phyloP scores from a whole-genome alignment of 30 jellyfish, hydroid and myxozoan genomes.

The Catostylus mosaicus region DNA sequence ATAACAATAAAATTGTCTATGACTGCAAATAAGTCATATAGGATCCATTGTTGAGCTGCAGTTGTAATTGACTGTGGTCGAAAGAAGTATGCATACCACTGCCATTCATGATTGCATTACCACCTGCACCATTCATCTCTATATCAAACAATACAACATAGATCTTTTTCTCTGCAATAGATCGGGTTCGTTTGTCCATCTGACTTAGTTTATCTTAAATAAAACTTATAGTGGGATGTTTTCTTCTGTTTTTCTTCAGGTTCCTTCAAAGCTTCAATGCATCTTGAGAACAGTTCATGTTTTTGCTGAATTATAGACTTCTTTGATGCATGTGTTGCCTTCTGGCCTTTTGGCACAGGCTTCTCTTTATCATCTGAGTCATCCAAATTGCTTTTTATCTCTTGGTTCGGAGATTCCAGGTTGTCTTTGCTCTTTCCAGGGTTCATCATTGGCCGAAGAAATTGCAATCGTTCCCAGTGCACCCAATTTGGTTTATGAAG shows the following conservation, averaged over 20 bases:
- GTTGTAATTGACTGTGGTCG: neutral
- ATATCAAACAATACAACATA: slow-evolving; percentile 28
- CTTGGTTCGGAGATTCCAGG: slow-evolving; percentile 13
- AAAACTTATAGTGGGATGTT: neutral
- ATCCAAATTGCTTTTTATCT: neutral
- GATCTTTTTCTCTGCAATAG: slow-evolving; percentile 30
- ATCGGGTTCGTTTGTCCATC: slow-evolving; percentile 5
- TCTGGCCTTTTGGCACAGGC: slow-evolving; percentile 8
- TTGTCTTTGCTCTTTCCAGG: slow-evolving; percentile 37
- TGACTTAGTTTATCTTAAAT: neutral
- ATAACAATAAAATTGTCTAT: neutral
- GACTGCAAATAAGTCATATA: neutral
- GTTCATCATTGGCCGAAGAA: slow-evolving; percentile 42
- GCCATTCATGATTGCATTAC: neutral
- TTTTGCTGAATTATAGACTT: slow-evolving; percentile 29
- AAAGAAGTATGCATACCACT: neutral
- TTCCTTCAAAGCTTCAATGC: slow-evolving; percentile 3
- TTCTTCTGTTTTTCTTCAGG: slow-evolving; percentile 20
- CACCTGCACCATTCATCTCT: slow-evolving; percentile 40
- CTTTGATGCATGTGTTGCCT: neutral
- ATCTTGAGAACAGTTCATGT: slow-evolving; percentile 31
- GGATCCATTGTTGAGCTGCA: neutral
- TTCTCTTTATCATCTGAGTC: slow-evolving; percentile 6
- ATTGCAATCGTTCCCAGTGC: slow-evolving; percentile 32
- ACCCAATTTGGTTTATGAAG: slow-evolving; percentile 44